Conservation (phyloP, 2,888 invertebrate species). For the Netelia fuscicornis region DNA sequence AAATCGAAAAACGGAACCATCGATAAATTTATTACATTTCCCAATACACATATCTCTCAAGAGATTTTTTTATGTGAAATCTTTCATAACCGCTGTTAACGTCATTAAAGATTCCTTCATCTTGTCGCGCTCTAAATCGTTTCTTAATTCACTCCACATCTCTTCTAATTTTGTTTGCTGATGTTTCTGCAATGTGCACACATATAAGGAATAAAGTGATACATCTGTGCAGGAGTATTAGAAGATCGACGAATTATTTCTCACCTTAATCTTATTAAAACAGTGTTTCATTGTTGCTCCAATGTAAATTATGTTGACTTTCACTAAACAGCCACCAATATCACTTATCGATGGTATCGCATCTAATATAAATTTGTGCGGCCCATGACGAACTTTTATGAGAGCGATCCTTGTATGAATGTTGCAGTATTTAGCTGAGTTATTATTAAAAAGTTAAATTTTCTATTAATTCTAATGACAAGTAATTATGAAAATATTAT, state of each 20-base stretch:
- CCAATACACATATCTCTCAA: too few species aligned
- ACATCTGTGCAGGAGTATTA: not conserved
- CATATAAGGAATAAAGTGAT: not conserved
- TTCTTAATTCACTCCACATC: conserved; percentile 87
- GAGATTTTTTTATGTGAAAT: conserved; percentile 73
- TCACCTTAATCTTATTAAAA: conserved; percentile 88
- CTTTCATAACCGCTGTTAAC: conserved; percentile 79
- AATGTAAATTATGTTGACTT: conserved; percentile 89
- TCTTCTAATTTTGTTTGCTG: conserved; percentile 89
- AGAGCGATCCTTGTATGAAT: conserved; percentile 91
- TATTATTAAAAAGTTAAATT: not conserved
- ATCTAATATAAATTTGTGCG: conserved; percentile 90
- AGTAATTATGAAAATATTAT: not conserved
- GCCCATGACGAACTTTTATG: conserved; percentile 90
- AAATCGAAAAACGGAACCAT: too few species aligned
- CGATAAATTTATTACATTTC: too few species aligned
- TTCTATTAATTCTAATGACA: not conserved
- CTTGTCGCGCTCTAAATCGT: conserved; percentile 87
- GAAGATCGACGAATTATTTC: conserved; percentile 39
- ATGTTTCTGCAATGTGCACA: conserved; percentile 85
- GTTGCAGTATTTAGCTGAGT: conserved; percentile 91
- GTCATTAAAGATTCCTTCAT: conserved; percentile 85
- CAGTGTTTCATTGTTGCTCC: conserved; percentile 93
- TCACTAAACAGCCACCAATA: conserved; percentile 88
- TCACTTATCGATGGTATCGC: conserved; percentile 89